A percentile compares a stretch with the other conserved stretches of the same genome.
Evolutionary conservation across 2,797 vertebrate genomes (phyloP).

Genomic region (Galaxias olidus): DNA sequence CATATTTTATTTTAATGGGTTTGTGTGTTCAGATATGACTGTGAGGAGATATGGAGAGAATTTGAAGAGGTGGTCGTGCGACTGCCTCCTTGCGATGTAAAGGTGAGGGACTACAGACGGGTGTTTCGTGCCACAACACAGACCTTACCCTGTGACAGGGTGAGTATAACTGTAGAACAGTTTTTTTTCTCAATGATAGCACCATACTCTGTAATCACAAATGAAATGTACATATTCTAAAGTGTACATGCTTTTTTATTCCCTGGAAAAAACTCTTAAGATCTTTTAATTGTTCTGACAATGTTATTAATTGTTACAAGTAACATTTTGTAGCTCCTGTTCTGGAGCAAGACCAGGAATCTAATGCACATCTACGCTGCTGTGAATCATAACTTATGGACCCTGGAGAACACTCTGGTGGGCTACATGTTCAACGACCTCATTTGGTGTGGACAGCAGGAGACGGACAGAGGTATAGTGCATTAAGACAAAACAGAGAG

Average conservation of each 20-base stretch:
- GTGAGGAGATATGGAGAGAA: conserved; percentile 69
- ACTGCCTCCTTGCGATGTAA: conserved; percentile 58
- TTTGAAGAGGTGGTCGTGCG: conserved; percentile 59
- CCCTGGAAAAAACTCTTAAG: too few species aligned
- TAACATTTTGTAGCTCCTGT: conserved; percentile 64
- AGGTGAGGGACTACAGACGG: conserved; percentile 53
- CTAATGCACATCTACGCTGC: conserved; percentile 71
- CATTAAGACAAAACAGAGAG: neutral
- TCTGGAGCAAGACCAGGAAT: conserved; percentile 79
- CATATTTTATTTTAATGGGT: neutral
- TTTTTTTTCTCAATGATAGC: too few species aligned
- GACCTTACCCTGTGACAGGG: conserved; percentile 61
- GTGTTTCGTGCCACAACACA: conserved; percentile 64
- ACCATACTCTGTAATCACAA: too few species aligned
- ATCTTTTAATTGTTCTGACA: neutral
- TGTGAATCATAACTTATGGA: conserved; percentile 66
- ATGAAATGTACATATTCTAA: too few species aligned
- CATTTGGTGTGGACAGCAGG: conserved; percentile 73
- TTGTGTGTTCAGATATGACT: conserved; percentile 63
- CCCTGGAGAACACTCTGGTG: conserved; percentile 77
- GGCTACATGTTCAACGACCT: conserved; percentile 82
- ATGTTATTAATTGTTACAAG: neutral
- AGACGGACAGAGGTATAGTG: conserved; percentile 56
- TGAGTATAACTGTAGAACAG: conserved; percentile 39
- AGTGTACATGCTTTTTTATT: too few species aligned